phyloP scores from a whole-genome alignment of 2,797 vertebrate genomes.

The Spheniscus humboldti region DNA sequence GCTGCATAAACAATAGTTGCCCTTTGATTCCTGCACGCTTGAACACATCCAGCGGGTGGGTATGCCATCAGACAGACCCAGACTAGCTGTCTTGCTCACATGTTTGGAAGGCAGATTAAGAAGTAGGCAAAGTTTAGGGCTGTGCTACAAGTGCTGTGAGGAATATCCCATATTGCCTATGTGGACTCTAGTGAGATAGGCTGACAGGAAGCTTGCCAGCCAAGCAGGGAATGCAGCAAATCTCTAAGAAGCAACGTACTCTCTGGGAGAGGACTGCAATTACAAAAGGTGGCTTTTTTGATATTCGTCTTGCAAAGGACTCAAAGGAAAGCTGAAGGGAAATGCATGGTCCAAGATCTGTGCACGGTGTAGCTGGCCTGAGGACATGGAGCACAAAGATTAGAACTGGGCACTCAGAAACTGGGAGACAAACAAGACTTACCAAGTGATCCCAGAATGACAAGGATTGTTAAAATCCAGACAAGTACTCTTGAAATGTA shows the following conservation, averaged over 20 bases:
- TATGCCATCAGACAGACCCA: background rate
- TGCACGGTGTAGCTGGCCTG: background rate
- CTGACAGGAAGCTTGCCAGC: background rate
- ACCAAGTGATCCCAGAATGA: constrained; percentile 93
- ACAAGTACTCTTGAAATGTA: constrained; percentile 96
- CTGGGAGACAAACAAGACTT: constrained; percentile 67
- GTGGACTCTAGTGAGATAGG: background rate
- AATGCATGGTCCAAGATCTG: background rate
- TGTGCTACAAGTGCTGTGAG: background rate
- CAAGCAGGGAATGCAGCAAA: background rate
- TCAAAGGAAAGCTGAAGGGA: background rate
- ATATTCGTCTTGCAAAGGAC: background rate
- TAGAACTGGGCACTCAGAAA: background rate
- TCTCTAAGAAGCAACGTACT: background rate
- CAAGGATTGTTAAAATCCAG: constrained; percentile 93
- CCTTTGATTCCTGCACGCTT: background rate
- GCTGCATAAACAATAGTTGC: background rate
- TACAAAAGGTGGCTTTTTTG: background rate
- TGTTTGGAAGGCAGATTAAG: background rate
- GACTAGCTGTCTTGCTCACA: background rate
- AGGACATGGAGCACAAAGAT: background rate
- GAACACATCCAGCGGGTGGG: accelerated
- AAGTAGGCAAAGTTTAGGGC: accelerated
- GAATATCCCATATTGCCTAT: background rate
- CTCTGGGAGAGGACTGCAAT: background rate